phyloP scores from a whole-genome alignment of 2,113 vertebrate genomes.

The Herpailurus yagouaroundi region DNA sequence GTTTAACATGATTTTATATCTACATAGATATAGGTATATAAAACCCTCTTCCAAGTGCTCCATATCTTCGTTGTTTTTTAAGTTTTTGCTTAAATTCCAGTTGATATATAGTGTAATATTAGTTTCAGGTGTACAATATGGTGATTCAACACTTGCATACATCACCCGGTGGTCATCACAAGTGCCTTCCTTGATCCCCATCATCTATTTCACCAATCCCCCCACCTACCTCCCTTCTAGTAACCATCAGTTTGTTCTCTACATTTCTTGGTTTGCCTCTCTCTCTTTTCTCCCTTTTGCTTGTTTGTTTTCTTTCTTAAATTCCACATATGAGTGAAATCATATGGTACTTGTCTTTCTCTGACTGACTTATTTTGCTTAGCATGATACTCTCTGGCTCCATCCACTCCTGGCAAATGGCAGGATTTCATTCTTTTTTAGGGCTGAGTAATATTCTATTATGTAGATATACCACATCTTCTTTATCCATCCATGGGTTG shows the following conservation, averaged over 20 bases:
- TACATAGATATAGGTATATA: neutral
- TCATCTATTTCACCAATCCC: neutral
- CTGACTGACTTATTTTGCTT: neutral
- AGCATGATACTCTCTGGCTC: neutral
- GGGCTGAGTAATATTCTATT: neutral
- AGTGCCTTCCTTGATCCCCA: neutral
- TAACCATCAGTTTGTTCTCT: neutral
- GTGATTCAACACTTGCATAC: neutral
- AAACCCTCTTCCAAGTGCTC: neutral
- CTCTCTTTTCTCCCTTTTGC: neutral
- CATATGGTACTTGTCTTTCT: neutral
- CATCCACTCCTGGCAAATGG: neutral
- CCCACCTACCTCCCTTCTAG: neutral
- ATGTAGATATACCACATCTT: neutral
- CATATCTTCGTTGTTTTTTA: neutral
- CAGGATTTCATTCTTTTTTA: neutral
- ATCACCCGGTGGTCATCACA: neutral
- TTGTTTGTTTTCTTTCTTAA: neutral
- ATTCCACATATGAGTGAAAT: neutral
- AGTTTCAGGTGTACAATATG: neutral
- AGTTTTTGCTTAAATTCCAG: neutral
- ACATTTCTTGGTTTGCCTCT: neutral
- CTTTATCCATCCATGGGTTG: neutral
- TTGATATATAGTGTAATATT: neutral
- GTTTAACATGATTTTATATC: neutral